Base-by-base conservation (phyloP, 1,140 invertebrate species). In the Drosophila kurseongensis region DNA sequence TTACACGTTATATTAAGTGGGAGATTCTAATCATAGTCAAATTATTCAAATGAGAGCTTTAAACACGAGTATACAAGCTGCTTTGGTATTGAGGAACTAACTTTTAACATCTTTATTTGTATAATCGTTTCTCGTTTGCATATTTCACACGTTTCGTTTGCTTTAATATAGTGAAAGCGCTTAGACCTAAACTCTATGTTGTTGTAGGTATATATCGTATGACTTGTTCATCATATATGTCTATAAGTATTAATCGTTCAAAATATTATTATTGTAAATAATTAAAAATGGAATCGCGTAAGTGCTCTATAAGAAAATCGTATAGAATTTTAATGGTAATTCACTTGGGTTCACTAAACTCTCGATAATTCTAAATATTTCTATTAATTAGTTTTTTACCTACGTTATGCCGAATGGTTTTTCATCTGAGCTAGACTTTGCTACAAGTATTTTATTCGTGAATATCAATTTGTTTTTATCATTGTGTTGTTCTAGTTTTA, bases 221-320 rank as follows among this genome's bases (percentile, higher is more conserved):
- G 56, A 38, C 52, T 66, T 59, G 32, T 56, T 59, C 41, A 54
- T 27, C 16, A 16, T 71, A 60, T 61, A 44, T 73, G 57, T 38
- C 48, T 81, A 44, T 67, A 73, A 62, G 61, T 76, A 82, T 66
- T 76, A 59, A 67, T 75, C 40, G 23, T 58, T 72, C 63, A 47
- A 54, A 65, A 59, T 57, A 68, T 78, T 78, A 78, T 48, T 59
- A 47, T 76, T 71, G 55, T 61, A 77, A 73, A 68, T 77, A 73
- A 84, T 68, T 73, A 67, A 85, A 61, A 85, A 85, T 75, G 63
- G 59, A 82, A 82, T 82, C 65, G 68, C 60, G 38, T 58, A 78
- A 75, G 68, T 82, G 75, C 75, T 62, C 63, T 75, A 78, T 82
- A 69, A 62, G 75, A 77, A 77, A 76, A 75, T 77, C 73, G 73